Conservation (phyloP, 2,797 vertebrate genomes). For the Gymnoscopelus braueri region DNA sequence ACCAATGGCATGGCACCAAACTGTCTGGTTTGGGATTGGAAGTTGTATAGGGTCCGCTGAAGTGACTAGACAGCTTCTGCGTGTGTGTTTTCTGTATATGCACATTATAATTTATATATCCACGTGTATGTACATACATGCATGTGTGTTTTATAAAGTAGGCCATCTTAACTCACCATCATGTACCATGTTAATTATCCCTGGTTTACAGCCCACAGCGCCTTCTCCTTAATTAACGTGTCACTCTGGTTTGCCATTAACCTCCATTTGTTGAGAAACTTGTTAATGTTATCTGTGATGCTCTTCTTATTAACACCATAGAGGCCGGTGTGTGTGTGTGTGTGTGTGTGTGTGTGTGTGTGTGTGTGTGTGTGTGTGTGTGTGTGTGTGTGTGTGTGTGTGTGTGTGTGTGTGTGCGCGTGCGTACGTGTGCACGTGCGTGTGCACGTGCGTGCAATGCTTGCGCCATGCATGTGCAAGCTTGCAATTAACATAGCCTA, state of each 20-base stretch:
- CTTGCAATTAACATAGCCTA: slow-evolving; percentile 1
- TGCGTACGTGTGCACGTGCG: slow-evolving; percentile 3
- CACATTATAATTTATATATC: background rate
- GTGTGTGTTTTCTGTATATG: too few species aligned
- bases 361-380: slow-evolving; percentile 4
- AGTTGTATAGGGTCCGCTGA: too few species aligned
- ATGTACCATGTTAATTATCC: background rate
- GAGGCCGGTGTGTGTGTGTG: slow-evolving; percentile 5
- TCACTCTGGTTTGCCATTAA: slow-evolving; percentile 35
- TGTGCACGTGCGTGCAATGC: background rate
- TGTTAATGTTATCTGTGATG: slow-evolving; percentile 20
- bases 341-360: slow-evolving; percentile 6
- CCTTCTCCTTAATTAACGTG: slow-evolving; percentile 33
- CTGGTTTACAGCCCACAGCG: slow-evolving; percentile 6
- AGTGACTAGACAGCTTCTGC: too few species aligned
- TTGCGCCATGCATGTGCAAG: background rate
- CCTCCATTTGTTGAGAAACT: slow-evolving; percentile 22
- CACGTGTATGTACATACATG: background rate
- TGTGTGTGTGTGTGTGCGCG: slow-evolving; percentile 1
- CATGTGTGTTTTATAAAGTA: background rate
- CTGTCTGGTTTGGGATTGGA: slow-evolving; percentile 14
- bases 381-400: slow-evolving; percentile 7
- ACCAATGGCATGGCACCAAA: background rate
- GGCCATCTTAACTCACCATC: background rate
- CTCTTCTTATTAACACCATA: slow-evolving; percentile 35